Percentiles rank a stretch among this genome's conserved stretches.
Conservation (phyloP, 2,888 invertebrate genomes). For the Silvanus unidentatus region DNA sequence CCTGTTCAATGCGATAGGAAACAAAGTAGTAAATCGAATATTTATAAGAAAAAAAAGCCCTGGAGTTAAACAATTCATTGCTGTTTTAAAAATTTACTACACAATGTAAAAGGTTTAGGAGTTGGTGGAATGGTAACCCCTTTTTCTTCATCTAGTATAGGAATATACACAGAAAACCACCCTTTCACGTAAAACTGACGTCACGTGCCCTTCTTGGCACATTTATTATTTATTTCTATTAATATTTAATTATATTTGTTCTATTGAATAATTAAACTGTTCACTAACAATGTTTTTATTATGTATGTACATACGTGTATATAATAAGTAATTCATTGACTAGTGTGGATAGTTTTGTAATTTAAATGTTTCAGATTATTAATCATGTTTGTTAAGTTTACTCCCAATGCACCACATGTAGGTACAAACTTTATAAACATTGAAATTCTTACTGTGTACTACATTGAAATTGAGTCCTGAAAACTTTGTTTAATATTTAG, state of each 20-base stretch:
- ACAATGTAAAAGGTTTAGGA: conserved; percentile 30
- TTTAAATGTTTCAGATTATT: conserved; percentile 30
- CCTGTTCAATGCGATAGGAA: conserved; percentile 5
- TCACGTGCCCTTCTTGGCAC: conserved; percentile 34
- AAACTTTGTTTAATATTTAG: too few relatives aligned
- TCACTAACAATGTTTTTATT: conserved; percentile 41
- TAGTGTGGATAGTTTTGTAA: conserved; percentile 23
- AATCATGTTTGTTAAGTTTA: conserved; percentile 22
- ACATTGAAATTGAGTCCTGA: too few relatives aligned
- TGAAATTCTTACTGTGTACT: too few relatives aligned
- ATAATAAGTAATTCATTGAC: conserved; percentile 31
- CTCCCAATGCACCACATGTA: too few relatives aligned
- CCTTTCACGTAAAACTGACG: conserved; percentile 32
- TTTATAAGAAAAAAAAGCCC: conserved; percentile 22
- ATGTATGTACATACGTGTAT: conserved; percentile 34
- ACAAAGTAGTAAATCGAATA: conserved; percentile 18
- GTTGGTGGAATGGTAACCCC: conserved; percentile 23
- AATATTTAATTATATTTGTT: conserved; percentile 41
- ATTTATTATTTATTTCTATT: conserved; percentile 36
- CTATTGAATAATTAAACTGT: conserved; percentile 36
- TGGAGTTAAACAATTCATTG: conserved; percentile 27
- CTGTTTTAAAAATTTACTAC: conserved; percentile 29
- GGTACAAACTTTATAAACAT: too few relatives aligned
- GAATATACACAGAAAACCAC: conserved; percentile 6
- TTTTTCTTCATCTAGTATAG: conserved; percentile 17